These are phyloP conservation scores for Bagarius yarrelli DNA, from an alignment of 2,113 vertebrate genomes.

Conservation along the genomic window DNA sequence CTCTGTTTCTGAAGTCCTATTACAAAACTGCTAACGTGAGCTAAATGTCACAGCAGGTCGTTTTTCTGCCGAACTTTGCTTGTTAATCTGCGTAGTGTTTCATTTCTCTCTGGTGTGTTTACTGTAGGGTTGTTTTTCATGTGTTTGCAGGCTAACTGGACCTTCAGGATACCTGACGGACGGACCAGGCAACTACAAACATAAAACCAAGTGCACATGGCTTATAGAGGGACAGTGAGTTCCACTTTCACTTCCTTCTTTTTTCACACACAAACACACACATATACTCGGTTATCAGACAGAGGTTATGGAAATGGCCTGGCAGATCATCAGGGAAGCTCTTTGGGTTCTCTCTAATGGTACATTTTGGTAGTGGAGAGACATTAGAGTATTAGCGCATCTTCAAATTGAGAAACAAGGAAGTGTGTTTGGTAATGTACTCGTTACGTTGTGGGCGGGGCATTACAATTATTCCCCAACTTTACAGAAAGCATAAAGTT, in stretches of 20 bases:
- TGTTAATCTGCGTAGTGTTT: not conserved
- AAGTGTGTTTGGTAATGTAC: no score
- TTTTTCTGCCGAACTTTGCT: constrained; percentile 13
- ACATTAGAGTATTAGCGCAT: no score
- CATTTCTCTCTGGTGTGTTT: constrained; percentile 30
- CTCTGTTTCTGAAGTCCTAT: not conserved
- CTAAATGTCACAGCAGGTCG: constrained; percentile 4
- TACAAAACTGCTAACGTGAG: not conserved
- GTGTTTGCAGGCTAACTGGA: constrained; percentile 79
- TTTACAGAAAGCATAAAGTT: no score
- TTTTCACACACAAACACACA: not conserved
- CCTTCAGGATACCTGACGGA: constrained; percentile 88
- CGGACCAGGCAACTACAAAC: constrained; percentile 96
- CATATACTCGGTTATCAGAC: not conserved
- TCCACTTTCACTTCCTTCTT: not conserved
- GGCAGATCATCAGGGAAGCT: no score
- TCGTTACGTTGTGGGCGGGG: no score
- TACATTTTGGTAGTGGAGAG: no score
- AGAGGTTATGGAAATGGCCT: not conserved
- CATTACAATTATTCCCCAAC: no score
- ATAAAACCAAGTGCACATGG: constrained; percentile 99
- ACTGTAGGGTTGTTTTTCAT: not conserved
- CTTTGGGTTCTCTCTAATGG: no score
- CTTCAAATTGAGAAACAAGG: no score
- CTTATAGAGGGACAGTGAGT: constrained; percentile 96